phyloP scores from a whole-genome alignment of 1,140 invertebrate genomes.

The Aleiodes sp. region DNA sequence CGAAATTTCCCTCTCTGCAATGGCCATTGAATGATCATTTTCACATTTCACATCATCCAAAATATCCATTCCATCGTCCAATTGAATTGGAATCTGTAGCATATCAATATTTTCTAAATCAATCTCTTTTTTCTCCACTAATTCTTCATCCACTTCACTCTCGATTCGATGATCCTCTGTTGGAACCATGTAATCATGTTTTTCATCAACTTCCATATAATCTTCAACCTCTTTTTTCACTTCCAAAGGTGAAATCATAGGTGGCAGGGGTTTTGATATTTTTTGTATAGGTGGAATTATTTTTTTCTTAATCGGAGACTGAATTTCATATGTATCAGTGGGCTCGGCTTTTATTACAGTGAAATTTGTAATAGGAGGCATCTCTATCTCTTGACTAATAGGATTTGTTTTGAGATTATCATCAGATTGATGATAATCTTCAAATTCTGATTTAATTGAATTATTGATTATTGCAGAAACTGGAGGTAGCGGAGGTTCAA shows the following conservation, averaged over 20 bases:
- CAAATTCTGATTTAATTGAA: slow-evolving; percentile 55
- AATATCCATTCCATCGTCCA: slow-evolving; percentile 71
- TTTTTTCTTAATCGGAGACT: slow-evolving; percentile 47
- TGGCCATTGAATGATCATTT: slow-evolving; percentile 54
- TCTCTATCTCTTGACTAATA: slow-evolving; percentile 46
- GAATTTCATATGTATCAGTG: slow-evolving; percentile 49
- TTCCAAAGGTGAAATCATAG: slow-evolving; percentile 43
- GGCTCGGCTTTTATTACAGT: slow-evolving; percentile 52
- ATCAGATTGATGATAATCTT: slow-evolving; percentile 54
- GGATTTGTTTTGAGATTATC: slow-evolving; percentile 52
- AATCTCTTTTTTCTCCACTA: slow-evolving; percentile 58
- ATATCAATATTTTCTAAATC: slow-evolving; percentile 73
- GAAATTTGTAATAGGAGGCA: slow-evolving; percentile 24
- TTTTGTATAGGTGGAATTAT: slow-evolving; percentile 41
- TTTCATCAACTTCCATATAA: slow-evolving; percentile 50
- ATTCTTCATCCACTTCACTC: slow-evolving; percentile 49
- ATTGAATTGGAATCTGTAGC: slow-evolving; percentile 73
- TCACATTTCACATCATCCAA: slow-evolving; percentile 66
- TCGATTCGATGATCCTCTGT: slow-evolving; percentile 46
- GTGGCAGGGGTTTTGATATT: slow-evolving; percentile 7
- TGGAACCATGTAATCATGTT: slow-evolving; percentile 46
- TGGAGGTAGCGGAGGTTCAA: slow-evolving; percentile 47
- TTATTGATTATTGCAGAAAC: slow-evolving; percentile 38
- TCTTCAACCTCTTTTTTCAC: slow-evolving; percentile 63
- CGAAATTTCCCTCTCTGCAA: slow-evolving; percentile 56